Evolutionary conservation across 2,797 vertebrate genomes (phyloP).

Genomic region (Rhyacichthys aspro): DNA sequence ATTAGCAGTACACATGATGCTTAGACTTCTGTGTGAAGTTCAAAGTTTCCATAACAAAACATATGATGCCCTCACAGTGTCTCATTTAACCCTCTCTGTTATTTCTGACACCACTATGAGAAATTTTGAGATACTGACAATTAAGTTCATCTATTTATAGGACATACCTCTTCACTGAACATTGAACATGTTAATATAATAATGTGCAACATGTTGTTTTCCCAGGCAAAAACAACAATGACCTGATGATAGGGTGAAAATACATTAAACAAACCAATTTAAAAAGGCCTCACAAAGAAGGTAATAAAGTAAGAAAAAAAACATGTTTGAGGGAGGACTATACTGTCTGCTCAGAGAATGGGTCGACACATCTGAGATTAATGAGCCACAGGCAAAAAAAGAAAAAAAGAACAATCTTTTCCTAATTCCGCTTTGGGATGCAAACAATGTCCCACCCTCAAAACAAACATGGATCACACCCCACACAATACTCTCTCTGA

Average conservation of each 20-base stretch:
- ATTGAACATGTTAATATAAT: too few species aligned
- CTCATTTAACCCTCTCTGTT: constrained; percentile 58
- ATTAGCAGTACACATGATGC: constrained; percentile 45
- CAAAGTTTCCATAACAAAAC: constrained; percentile 69
- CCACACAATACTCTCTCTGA: constrained; percentile 67
- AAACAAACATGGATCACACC: constrained; percentile 63
- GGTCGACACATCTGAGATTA: constrained; percentile 68
- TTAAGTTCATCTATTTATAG: constrained; percentile 25
- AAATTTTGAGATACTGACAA: constrained; percentile 16
- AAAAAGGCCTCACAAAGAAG: constrained; percentile 33
- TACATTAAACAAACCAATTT: too few species aligned
- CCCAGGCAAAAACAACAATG: too few species aligned
- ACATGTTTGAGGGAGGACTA: constrained; percentile 24
- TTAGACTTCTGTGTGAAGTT: constrained; percentile 36
- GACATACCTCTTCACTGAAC: constrained; percentile 20
- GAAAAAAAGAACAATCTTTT: constrained; percentile 57
- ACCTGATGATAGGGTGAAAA: too few species aligned
- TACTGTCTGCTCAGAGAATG: constrained; percentile 26
- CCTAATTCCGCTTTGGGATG: constrained; percentile 60
- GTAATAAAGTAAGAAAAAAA: too few species aligned
- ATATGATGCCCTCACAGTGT: constrained; percentile 34
- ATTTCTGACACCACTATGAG: constrained; percentile 59
- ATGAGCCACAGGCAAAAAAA: constrained; percentile 57
- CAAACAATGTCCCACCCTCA: constrained; percentile 63
- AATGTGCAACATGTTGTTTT: too few species aligned